Evolutionary conservation across 23 tunicate genomes (phyloP).

Genomic region (Halocynthia aurantium): DNA sequence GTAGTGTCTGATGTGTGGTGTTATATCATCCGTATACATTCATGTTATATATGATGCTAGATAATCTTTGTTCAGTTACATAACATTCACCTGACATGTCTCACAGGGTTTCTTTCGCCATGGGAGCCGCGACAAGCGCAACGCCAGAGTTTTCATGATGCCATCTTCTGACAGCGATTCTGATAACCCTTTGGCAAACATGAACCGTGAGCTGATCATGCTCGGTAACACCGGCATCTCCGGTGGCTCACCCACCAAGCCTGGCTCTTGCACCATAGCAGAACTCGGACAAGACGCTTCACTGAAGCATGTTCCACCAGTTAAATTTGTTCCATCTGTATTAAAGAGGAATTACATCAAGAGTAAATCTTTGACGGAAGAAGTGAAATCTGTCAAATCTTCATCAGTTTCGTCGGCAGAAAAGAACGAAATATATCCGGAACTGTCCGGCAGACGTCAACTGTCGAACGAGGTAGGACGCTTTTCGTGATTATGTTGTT

Average conservation of each 20-base stretch:
- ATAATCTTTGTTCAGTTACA: too few relatives aligned
- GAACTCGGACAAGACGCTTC: background rate
- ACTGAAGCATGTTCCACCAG: conserved; percentile 50
- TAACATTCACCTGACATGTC: too few relatives aligned
- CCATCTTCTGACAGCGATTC: conserved; percentile 86
- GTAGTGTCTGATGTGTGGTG: too few relatives aligned
- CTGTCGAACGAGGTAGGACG: too few relatives aligned
- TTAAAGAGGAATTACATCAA: conserved; percentile 11
- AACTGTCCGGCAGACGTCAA: background rate
- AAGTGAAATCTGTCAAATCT: conserved; percentile 3
- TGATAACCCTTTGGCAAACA: conserved; percentile 42
- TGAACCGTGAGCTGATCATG: conserved; percentile 19
- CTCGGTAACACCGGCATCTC: conserved; percentile 1
- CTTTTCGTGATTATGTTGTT: too few relatives aligned
- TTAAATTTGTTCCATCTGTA: conserved; percentile 76
- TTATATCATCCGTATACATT: too few relatives aligned
- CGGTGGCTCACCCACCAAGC: background rate
- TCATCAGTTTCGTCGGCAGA: conserved; percentile 20
- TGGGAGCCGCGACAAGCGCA: conserved; percentile 62
- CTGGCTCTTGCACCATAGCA: background rate
- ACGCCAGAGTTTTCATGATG: conserved; percentile 70
- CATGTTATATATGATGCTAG: too few relatives aligned
- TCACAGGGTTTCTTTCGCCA: conserved; percentile 26
- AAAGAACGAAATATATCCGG: conserved; percentile 10
- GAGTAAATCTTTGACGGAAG: background rate